phyloP scores from a whole-genome alignment of 2,797 vertebrate species.

The Notamacropus eugenii region DNA sequence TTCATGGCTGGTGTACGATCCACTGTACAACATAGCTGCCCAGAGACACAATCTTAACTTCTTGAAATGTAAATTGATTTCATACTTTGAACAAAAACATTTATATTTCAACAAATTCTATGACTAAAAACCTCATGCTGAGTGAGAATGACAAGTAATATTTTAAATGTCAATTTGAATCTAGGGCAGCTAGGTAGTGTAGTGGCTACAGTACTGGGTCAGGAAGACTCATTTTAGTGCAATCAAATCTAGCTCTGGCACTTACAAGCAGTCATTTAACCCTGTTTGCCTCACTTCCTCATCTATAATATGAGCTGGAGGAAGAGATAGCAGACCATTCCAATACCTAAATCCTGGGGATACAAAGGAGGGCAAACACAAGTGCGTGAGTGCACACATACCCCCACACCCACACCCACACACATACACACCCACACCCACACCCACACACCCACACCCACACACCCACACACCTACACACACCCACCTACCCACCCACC shows the following conservation, averaged over 20 bases:
- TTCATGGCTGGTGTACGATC: no score
- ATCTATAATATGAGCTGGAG: background rate
- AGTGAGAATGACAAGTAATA: constrained; percentile 7
- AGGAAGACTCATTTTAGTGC: background rate
- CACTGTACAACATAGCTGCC: no score
- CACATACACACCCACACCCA: no score
- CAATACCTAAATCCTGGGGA: background rate
- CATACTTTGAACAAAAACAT: constrained; percentile 18
- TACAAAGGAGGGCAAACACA: no score
- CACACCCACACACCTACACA: no score
- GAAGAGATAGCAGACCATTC: background rate
- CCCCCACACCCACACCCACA: no score
- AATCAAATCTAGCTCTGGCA: background rate
- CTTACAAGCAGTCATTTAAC: background rate
- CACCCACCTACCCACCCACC: no score
- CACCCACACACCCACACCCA: no score
- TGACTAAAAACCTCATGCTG: background rate
- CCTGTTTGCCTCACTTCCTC: background rate
- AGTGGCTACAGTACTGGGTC: background rate
- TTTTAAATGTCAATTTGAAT: constrained; percentile 26
- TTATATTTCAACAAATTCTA: constrained; percentile 31
- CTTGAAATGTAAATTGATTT: constrained; percentile 4
- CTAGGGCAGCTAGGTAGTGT: background rate
- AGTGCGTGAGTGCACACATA: no score
- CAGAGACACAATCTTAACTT: no score